Evolutionary conservation across 2,113 vertebrate genomes (phyloP).

Genomic region (Atrichornis clamosus): DNA sequence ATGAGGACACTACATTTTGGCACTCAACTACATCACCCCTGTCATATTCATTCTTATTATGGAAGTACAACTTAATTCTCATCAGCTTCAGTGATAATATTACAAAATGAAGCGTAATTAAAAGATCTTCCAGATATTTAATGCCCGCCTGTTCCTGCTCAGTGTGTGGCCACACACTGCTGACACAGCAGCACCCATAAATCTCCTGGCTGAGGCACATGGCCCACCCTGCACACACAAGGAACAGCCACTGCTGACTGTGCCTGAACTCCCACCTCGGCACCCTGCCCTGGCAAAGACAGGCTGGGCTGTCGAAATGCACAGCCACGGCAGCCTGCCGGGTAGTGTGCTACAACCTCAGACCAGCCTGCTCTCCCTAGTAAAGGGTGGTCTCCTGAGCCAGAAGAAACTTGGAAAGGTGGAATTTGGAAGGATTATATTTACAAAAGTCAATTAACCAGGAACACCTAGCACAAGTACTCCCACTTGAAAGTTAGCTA

Average conservation of each 20-base stretch:
- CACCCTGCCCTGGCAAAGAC: neutral
- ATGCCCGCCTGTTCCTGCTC: neutral
- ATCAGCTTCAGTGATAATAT: neutral
- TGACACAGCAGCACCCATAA: neutral
- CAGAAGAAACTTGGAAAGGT: neutral
- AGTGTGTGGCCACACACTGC: rapidly evolving
- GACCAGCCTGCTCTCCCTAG: neutral
- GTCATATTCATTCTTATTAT: neutral
- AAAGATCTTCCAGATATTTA: neutral
- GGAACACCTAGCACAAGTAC: neutral
- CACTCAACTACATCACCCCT: neutral
- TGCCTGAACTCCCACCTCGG: rapidly evolving
- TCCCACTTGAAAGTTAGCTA: neutral
- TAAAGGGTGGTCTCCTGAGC: neutral
- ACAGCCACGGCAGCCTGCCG: neutral
- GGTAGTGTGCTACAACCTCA: rapidly evolving
- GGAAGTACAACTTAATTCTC: neutral
- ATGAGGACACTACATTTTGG: neutral
- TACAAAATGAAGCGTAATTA: neutral
- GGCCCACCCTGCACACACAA: neutral
- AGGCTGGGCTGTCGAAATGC: rapidly evolving
- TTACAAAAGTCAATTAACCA: neutral
- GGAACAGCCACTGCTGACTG: rapidly evolving
- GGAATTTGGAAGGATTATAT: neutral
- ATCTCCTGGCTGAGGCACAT: rapidly evolving